Conservation (phyloP, 2,797 vertebrate species). For the Myotis vivesi region DNA sequence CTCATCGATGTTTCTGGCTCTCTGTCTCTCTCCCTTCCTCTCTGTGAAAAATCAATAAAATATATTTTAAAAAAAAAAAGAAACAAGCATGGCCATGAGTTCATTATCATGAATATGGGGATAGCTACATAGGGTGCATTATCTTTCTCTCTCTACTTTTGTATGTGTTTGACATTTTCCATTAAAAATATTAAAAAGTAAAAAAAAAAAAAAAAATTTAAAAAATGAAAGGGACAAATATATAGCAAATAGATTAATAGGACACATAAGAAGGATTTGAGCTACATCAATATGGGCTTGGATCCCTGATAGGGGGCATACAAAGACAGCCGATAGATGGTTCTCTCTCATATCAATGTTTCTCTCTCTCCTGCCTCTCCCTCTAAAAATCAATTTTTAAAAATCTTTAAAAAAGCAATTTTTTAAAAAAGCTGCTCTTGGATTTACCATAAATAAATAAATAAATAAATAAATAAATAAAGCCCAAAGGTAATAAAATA, state of each 20-base stretch:
- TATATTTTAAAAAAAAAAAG: too few relatives aligned
- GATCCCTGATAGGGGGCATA: background rate
- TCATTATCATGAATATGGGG: too few relatives aligned
- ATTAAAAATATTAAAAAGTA: too few relatives aligned
- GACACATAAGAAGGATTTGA: background rate
- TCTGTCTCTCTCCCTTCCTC: too few relatives aligned
- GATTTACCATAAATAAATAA: background rate
- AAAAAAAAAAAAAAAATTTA: background rate
- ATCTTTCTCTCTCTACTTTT: too few relatives aligned
- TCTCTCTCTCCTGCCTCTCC: background rate
- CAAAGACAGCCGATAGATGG: background rate
- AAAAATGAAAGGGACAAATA: background rate
- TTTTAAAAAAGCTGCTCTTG: background rate
- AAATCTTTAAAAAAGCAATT: too few relatives aligned
- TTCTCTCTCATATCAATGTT: background rate
- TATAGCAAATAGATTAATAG: background rate
- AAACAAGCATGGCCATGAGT: too few relatives aligned
- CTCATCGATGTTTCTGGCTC: too few relatives aligned
- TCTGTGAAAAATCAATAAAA: too few relatives aligned
- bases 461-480: background rate
- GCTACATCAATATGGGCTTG: background rate
- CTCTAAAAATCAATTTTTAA: background rate
- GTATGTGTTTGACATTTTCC: too few relatives aligned
- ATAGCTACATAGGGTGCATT: too few relatives aligned
- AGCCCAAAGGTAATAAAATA: background rate